Percentiles rank a stretch among this genome's conserved stretches.
These are phyloP conservation scores for Psettodes erumei DNA, from an alignment of 2,113 vertebrate species.

Conservation along the genomic window DNA sequence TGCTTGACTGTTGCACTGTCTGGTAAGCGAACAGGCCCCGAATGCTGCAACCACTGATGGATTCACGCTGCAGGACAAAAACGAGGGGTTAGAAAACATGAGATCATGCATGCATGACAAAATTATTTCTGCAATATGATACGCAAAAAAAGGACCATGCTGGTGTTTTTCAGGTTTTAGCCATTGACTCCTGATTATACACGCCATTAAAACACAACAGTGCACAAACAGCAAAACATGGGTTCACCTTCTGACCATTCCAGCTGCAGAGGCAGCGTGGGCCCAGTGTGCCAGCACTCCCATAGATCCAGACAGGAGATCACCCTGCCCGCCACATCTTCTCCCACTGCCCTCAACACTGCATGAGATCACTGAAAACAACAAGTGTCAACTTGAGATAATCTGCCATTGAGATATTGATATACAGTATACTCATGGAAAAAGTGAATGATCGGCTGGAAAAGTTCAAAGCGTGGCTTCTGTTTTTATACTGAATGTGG, in stretches of 20 bases:
- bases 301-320: slow-evolving; percentile 93
- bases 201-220: slow-evolving; percentile 1
- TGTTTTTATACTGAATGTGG: not conserved
- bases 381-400: not conserved
- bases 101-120: not conserved
- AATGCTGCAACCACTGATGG: slow-evolving; percentile 92
- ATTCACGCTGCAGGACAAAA: slow-evolving; percentile 75
- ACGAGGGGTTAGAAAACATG: not conserved
- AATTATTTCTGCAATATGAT: not conserved
- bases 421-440: not conserved
- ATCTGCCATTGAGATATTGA: not conserved
- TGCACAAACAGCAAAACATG: not conserved
- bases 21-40: slow-evolving; percentile 91
- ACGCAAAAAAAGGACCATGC: not conserved
- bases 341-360: slow-evolving; percentile 90
- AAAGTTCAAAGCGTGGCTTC: not conserved
- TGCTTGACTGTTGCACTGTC: slow-evolving; percentile 92
- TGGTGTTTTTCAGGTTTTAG: not conserved
- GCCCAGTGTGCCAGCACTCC: slow-evolving; percentile 96
- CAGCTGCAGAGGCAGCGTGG: slow-evolving; percentile 83
- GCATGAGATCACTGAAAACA: slow-evolving; percentile 87
- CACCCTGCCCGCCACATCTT: slow-evolving; percentile 95
- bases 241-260: slow-evolving; percentile 86
- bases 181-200: not conserved
- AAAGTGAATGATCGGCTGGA: not conserved